These are phyloP conservation scores for Rousettus madagascariensis DNA, from an alignment of 2,797 vertebrate genomes.

Conservation along the genomic window DNA sequence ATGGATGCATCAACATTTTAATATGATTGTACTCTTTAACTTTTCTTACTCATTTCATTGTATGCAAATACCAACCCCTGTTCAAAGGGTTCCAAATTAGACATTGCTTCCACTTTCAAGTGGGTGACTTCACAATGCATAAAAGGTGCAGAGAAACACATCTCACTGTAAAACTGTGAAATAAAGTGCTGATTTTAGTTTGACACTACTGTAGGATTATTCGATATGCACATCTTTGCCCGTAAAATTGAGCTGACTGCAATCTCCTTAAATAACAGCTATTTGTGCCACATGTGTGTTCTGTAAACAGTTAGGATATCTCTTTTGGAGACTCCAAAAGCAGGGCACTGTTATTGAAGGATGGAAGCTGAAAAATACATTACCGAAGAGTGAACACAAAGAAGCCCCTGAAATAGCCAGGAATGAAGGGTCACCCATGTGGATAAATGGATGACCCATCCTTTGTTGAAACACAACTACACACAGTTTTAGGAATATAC, in stretches of 20 bases:
- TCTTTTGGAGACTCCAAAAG: constrained; percentile 75
- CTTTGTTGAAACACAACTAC: constrained; percentile 78
- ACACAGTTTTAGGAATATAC: background rate
- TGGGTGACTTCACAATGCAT: constrained; percentile 16
- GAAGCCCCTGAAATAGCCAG: constrained; percentile 72
- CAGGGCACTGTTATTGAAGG: constrained; percentile 41
- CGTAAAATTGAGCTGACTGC: constrained; percentile 64
- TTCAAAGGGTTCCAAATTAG: constrained; percentile 39
- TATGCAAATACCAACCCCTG: constrained; percentile 18
- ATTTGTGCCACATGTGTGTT: constrained; percentile 70
- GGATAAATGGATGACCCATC: constrained; percentile 68
- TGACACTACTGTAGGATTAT: constrained; percentile 45
- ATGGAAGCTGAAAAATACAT: constrained; percentile 64
- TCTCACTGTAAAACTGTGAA: constrained; percentile 72
- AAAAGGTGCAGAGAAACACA: constrained; percentile 70
- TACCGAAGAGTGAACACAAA: constrained; percentile 74
- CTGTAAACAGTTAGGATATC: constrained; percentile 68
- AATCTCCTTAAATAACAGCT: constrained; percentile 75
- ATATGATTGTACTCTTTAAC: constrained; percentile 26
- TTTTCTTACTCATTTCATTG: constrained; percentile 38
- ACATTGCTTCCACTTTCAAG: constrained; percentile 13
- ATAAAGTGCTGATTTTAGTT: constrained; percentile 75
- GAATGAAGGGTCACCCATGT: constrained; percentile 70
- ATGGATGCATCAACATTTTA: constrained; percentile 65
- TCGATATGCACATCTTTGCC: constrained; percentile 64